Evolutionary conservation across 1,140 invertebrate species (phyloP).

Genomic region (Myzus persicae): DNA sequence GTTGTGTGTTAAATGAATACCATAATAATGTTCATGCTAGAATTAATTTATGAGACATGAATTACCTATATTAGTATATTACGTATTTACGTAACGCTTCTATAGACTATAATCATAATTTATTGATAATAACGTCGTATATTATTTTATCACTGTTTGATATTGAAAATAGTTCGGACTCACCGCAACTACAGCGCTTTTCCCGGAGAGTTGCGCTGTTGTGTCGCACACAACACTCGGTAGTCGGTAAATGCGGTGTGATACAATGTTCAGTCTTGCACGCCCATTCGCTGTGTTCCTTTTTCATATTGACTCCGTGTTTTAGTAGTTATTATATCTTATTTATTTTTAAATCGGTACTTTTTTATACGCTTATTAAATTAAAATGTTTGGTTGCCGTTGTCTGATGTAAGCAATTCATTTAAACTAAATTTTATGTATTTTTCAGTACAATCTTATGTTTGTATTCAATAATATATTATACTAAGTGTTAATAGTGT

Average conservation of each 20-base stretch:
- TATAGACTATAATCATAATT: too few species aligned
- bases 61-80: too few species aligned
- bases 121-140: neutral
- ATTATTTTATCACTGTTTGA: neutral
- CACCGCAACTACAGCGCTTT: slow-evolving; percentile 45
- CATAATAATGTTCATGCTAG: neutral
- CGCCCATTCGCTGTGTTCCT: slow-evolving; percentile 24
- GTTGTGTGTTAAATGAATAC: neutral
- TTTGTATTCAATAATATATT: neutral
- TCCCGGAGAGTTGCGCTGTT: slow-evolving; percentile 48
- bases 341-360: neutral
- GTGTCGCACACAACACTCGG: neutral
- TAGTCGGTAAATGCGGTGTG: neutral
- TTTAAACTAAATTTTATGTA: neutral
- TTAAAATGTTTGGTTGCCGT: neutral
- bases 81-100: too few species aligned
- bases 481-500: neutral
- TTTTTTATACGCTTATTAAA: neutral
- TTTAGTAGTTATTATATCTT: neutral
- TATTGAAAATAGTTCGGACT: slow-evolving; percentile 39
- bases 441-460: neutral
- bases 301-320: neutral
- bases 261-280: slow-evolving; percentile 36
- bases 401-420: neutral
- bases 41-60: neutral